Base-by-base conservation (phyloP, 1,140 invertebrate genomes). In the Heterodera carotae region DNA sequence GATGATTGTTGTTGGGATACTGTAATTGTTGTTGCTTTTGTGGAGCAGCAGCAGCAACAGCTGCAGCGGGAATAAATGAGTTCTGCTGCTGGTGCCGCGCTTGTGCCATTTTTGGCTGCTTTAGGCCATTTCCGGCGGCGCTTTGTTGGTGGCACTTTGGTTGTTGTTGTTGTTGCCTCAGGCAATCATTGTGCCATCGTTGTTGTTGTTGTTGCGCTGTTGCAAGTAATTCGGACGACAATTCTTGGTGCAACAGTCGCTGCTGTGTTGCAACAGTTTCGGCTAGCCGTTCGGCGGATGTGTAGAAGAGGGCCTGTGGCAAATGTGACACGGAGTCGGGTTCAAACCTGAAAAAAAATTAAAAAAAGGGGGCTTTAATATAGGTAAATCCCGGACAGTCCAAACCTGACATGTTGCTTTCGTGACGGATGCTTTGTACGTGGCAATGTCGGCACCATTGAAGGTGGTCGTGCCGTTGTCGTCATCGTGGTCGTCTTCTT, bases 231-330 rank as follows among this genome's bases (percentile, higher is more conserved):
- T 69, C 36, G 67, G 31, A 43, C 15, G 29, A 56, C 64, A 74
- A 74, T 74, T 74, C 71, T 15, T 74, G 53, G 59, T 34, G 71
- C 56, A 74, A 33, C 59, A 74, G n/a, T 8, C 56, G 59, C 29
- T 74, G 71, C 29, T 74, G 48, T 43, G 27, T n/a, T 43, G 53
- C 56, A 34, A 74, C 29, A 66, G 53, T 74, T 60, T 74, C 71
- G 2, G 71, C 71, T 25, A 74, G 27, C 15, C 71, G 53, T 27
- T 74, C 71, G 27, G 71, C 71, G 56, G 25, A 62, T 4, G 64
- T 66, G 62, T 66, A 66, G 62, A 66, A 66, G 4, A 66, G 5
- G 12, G 27, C 33, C 62, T 66, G 62, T 10, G 62, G 62, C 62
- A 66, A 66, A 25, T 25, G 27, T 34, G 62, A 66, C 0, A 22